Base-by-base conservation (phyloP, 2,888 invertebrate species). In the Aproaerema taeniolella region DNA sequence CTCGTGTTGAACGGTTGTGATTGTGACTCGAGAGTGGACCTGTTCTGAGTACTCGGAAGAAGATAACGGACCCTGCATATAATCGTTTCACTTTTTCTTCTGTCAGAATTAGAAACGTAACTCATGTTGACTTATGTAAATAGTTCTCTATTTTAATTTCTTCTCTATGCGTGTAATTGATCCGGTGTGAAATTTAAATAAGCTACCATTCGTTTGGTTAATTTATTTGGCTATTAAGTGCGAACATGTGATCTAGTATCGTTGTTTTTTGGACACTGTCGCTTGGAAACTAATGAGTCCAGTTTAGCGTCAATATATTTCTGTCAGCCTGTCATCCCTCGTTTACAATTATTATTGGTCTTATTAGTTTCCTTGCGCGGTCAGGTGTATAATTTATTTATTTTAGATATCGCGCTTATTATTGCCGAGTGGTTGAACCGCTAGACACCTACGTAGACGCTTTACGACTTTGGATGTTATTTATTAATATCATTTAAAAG, bases 181-280 rank as follows among this genome's bases (percentile, higher is more conserved):
- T 75, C 71, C 69, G 72, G 75, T 72, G 74, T 79, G 67, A 80
- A 79, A 79, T 75, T 69, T 67, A 75, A 71, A 70, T 78, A 68
- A 74, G 70, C 55, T 58, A 55, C 71, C 71, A 67, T 66, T 72
- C 68, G 67, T 65, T 67, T 61, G 61, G 67, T 75, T 82, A 76
- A 83, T 82, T 85, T 83, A 85, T 83, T 81, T 76, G 78, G 71
- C 77, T 76, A 73, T 82, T 83, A 78, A 81, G 77, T 79, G 80
- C 75, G 73, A 80, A 82, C 80, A 78, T 81, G 81, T 83, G 80
- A 83, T 83, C 79, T 80, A 79, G 77, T 74, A 68, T 75, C 62
- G 70, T 77, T 71, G 67, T 71, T 72, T 68, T 74, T 76, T 69
- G 63, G 65, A 81, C 81, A 59, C 81, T 73, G 81, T 69, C 76